Conservation (phyloP, 2,888 invertebrate species). For the Elaeidobius kamerunicus region DNA sequence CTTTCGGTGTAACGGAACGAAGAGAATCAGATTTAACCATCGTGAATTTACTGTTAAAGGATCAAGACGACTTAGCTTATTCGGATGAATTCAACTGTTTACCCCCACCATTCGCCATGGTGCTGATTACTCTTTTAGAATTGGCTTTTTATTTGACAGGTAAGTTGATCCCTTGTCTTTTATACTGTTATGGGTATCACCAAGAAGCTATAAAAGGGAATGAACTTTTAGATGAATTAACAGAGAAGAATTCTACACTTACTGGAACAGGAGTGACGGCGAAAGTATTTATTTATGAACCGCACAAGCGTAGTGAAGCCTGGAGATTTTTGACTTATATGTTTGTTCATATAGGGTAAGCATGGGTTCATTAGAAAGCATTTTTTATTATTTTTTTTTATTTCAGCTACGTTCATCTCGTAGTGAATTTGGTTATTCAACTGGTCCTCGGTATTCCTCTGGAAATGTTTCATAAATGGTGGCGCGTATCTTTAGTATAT, state of each 20-base stretch:
- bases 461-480: conserved; percentile 96
- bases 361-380: neutral
- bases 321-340: conserved; percentile 96
- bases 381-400: conserved; percentile 4
- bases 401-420: conserved; percentile 76
- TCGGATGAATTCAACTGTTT: conserved; percentile 84
- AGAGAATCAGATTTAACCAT: conserved; percentile 1
- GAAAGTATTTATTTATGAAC: conserved; percentile 84
- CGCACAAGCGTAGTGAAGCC: conserved; percentile 76
- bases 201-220: neutral
- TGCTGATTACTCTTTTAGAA: conserved; percentile 82
- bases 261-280: conserved; percentile 33
- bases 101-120: conserved; percentile 85
- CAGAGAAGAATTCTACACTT: conserved; percentile 22
- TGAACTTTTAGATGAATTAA: conserved; percentile 22
- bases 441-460: conserved; percentile 89
- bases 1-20: conserved; percentile 7
- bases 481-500: conserved; percentile 84
- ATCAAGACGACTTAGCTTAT: conserved; percentile 20
- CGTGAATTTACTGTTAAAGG: conserved; percentile 1
- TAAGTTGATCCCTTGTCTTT: too few relatives aligned
- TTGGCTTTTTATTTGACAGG: conserved; percentile 62
- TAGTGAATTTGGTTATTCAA: conserved; percentile 90
- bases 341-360: conserved; percentile 90
- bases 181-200: too few relatives aligned